Conservation (phyloP, 2,888 invertebrate genomes). For the Globia sparganii region DNA sequence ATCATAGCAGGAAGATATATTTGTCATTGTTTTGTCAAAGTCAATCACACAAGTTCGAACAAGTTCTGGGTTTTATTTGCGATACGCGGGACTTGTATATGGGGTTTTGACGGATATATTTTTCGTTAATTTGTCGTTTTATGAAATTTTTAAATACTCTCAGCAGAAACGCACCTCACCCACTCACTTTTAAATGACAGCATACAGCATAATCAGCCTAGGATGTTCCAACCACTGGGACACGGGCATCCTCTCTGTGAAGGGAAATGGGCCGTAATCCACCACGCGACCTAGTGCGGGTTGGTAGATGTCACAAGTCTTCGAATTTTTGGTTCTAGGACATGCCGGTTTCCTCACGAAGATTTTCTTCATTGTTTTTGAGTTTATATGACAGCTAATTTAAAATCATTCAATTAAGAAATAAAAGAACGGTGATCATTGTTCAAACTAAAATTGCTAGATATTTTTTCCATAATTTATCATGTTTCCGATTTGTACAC, state of each 20-base stretch:
- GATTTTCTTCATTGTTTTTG: too few species aligned
- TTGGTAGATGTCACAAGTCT: too few species aligned
- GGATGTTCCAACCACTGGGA: too few species aligned
- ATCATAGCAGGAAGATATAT: constrained; percentile 41
- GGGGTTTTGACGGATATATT: not conserved
- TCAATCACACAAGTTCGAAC: constrained; percentile 40
- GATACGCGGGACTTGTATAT: constrained; percentile 7
- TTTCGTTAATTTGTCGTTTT: not conserved
- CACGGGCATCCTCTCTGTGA: too few species aligned
- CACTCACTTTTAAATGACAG: not conserved
- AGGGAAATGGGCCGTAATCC: too few species aligned
- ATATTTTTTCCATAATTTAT: too few species aligned
- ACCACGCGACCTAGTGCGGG: too few species aligned
- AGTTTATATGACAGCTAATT: not conserved
- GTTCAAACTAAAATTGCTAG: not conserved
- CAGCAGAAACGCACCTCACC: not conserved
- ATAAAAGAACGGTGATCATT: not conserved
- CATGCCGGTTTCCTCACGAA: too few species aligned
- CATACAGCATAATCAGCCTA: too few species aligned
- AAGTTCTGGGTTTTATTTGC: constrained; percentile 24
- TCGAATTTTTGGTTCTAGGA: too few species aligned
- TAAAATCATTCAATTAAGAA: not conserved
- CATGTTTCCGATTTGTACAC: not conserved
- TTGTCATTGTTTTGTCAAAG: constrained; percentile 55
- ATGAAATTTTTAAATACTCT: not conserved